Conservation (phyloP, 2,113 vertebrate genomes). For the Opisthocomus hoazin region DNA sequence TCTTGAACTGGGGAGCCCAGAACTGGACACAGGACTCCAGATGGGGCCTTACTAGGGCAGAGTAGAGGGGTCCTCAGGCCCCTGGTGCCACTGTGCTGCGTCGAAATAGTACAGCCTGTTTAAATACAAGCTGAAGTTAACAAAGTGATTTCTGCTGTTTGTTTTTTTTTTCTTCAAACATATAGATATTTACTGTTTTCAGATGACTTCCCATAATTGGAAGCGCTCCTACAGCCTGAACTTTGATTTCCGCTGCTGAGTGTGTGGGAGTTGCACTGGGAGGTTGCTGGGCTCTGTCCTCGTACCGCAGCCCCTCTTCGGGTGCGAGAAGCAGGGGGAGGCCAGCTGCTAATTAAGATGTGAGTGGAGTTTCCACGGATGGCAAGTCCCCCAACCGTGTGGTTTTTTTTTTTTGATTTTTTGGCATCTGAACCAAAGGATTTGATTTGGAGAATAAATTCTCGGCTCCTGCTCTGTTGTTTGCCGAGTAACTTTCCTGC, state of each 20-base stretch:
- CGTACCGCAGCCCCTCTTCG: background rate
- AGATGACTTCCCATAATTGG: too few species aligned
- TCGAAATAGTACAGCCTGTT: too few species aligned
- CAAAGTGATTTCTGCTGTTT: background rate
- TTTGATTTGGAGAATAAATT: background rate
- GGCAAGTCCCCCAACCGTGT: background rate
- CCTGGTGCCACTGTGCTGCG: accelerated
- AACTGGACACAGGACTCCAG: too few species aligned
- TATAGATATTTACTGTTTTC: background rate
- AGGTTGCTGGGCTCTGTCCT: background rate
- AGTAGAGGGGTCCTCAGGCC: too few species aligned
- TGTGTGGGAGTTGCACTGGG: background rate
- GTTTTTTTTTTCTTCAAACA: background rate
- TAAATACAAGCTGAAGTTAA: background rate
- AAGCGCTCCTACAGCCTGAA: background rate
- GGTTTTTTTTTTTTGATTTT: background rate
- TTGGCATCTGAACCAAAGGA: background rate
- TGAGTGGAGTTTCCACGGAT: background rate
- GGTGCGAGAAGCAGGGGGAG: background rate
- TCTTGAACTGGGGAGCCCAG: too few species aligned
- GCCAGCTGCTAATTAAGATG: background rate
- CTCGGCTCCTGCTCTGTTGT: background rate
- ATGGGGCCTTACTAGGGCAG: too few species aligned
- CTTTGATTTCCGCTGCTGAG: background rate
- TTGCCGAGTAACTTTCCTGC: background rate